Evolutionary conservation across 2,888 invertebrate genomes (phyloP).

Genomic region (Thera obeliscata): DNA sequence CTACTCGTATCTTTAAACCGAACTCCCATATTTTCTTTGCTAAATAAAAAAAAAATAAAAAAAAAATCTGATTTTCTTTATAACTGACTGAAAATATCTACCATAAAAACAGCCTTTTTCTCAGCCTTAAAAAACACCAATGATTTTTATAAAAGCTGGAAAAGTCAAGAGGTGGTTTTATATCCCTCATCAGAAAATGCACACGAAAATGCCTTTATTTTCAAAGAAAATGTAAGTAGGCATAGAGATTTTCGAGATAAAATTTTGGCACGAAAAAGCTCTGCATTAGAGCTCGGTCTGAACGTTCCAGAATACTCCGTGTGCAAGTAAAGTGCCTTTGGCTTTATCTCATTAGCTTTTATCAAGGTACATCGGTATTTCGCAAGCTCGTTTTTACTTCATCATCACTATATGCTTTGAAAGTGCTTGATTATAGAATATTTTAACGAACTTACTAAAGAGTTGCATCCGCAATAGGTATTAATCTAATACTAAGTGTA

Average conservation of each 20-base stretch:
- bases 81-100: too few species aligned
- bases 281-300: slow-evolving; percentile 21
- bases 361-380: slow-evolving; percentile 9
- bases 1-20: too few species aligned
- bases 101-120: too few species aligned
- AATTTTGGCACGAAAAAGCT: slow-evolving; percentile 29
- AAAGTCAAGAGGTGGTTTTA: neutral
- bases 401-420: neutral
- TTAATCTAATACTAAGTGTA: too few species aligned
- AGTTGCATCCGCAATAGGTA: too few species aligned
- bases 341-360: slow-evolving; percentile 27
- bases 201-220: slow-evolving; percentile 6
- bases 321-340: slow-evolving; percentile 22
- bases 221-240: slow-evolving; percentile 14
- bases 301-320: slow-evolving; percentile 15
- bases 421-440: neutral
- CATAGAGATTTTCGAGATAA: slow-evolving; percentile 21
- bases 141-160: neutral
- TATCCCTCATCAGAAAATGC: slow-evolving; percentile 3
- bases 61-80: too few species aligned
- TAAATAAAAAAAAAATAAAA: too few species aligned
- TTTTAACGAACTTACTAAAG: too few species aligned
- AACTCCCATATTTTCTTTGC: too few species aligned
- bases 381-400: slow-evolving; percentile 3
- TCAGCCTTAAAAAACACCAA: too few species aligned